Base-by-base conservation (phyloP, 2,888 invertebrate species). In the Drosophila testacea region DNA sequence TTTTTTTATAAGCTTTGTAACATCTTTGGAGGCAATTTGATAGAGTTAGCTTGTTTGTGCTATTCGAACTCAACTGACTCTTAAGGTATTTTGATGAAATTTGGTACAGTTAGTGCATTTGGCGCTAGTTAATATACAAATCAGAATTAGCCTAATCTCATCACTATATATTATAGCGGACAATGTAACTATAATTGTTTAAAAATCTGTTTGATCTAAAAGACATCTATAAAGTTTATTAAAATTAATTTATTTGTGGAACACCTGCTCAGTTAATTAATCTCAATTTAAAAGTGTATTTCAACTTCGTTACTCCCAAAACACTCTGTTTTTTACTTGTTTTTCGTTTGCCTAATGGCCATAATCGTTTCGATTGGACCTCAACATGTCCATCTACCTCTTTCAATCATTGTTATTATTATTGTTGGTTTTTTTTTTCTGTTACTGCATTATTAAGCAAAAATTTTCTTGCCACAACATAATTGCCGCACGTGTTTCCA, bases 401-500 rank as follows among this genome's bases (percentile, higher is more conserved):
- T 74, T 71, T 65, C 65, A 67, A 70, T 65, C 64, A 61, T 59
- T 76, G 52, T 79, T 56, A 16, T 44, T 77, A 59, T 69, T 73
- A 55, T 59, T 51, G 38, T 54, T 51, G 22, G 16, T 41, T 50
- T 56, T 38, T 59, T 41, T 27, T 65, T 30, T 41, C 13, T 42
- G 13, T 71, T 62, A 47, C 54, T 86, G 71, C 75, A 66, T 81
- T 84, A 73, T 82, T 76, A 67, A 69, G 69, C 71, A 66, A 84
- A 84, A 84, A 79, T 79, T 69, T 79, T 77, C 77, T 72, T 67
- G 52, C 67, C 41, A 22, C 44, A 13, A 38, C 56, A 64, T 77
- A 81, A 84, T 82, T 83, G 75, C 77, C 81, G 77, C 85, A 85
- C 86, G 88, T 86, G 85, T 83, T 57, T 61, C 41, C 34, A 44